phyloP scores from a whole-genome alignment of 2,888 invertebrate species.

The Spodoptera exigua region DNA sequence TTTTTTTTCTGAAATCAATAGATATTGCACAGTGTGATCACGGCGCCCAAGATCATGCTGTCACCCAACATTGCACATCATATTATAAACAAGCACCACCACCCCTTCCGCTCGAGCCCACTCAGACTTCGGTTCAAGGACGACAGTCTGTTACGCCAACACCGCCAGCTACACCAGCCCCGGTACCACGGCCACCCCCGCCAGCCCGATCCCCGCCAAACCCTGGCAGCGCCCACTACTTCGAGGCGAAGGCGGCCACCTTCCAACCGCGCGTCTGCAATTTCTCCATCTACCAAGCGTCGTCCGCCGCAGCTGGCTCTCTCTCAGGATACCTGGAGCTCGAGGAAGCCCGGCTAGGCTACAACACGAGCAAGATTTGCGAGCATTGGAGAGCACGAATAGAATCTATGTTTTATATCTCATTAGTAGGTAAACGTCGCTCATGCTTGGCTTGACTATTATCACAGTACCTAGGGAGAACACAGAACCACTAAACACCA shows the following conservation, averaged over 20 bases:
- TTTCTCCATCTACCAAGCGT: conserved; percentile 6
- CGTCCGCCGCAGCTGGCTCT: conserved; percentile 8
- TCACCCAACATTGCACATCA: too few species aligned
- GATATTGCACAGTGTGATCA: too few species aligned
- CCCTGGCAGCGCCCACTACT: conserved; percentile 2
- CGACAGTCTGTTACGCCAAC: not conserved
- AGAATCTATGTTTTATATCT: not conserved
- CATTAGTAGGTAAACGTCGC: not conserved
- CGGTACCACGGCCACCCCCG: not conserved
- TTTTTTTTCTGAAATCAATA: too few species aligned
- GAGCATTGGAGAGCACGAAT: conserved; percentile 9
- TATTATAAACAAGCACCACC: too few species aligned
- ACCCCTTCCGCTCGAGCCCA: too few species aligned
- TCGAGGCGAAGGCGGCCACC: conserved; percentile 5
- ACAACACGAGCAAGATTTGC: not conserved
- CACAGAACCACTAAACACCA: not conserved
- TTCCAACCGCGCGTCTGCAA: conserved; percentile 5
- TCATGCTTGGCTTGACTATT: conserved; percentile 11
- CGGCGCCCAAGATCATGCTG: too few species aligned
- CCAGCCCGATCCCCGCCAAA: not conserved
- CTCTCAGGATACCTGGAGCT: conserved; percentile 20
- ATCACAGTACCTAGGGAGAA: conserved; percentile 10
- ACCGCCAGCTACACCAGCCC: not conserved
- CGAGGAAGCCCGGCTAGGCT: too few species aligned
- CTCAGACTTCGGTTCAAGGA: too few species aligned